Base-by-base conservation (phyloP, 1,140 invertebrate species). In the Paralvinella palmiformis region DNA sequence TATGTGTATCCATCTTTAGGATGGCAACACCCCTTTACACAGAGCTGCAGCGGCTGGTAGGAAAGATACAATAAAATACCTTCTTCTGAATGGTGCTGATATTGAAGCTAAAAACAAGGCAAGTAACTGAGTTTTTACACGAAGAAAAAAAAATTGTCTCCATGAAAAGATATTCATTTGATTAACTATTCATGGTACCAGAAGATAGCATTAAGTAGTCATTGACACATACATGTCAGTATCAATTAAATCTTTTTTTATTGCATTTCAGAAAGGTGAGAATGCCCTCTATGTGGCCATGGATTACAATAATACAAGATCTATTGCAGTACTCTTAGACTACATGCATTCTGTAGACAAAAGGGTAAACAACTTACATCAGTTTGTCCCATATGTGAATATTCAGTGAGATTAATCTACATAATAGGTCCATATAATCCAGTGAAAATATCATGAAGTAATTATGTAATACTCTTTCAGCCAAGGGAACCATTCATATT, bases 261-360 rank as follows among this genome's bases (percentile, higher is more conserved):
- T 10, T 56, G 10, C 20, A 10, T 57, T 31, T 10, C 55, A 57
- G 58, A 60, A 60, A 41, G 41, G 32, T n/a, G 0, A 60, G 41
- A 60, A 22, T 24, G 33, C 24, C 5, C 41, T 60, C 10, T 41
- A 60, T 20, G 41, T 24, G 7, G 58, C 58, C 22, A 37, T 60
- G 3, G 58, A 60, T 22, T 27, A 41, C 24, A 37, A 37, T 10
- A 22, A 41, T 24, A 41, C 58, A 13, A 37, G 58, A 20, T 13
- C 58, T 6, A 37, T 60, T 22, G 58, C 33, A n/a, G 58, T 60
- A n/a, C 41, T 60, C 13, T 33, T 60, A 24, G 58, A 60, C 32
- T 60, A 60, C 22, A 60, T 60, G 58, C 58, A 60, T 24, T 60
- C 58, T 5, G 58, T 60, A n/a, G 58, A 60, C 41, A 60, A 60